Base-by-base conservation (phyloP, 2,797 vertebrate genomes). In the Antennarius maculatus region DNA sequence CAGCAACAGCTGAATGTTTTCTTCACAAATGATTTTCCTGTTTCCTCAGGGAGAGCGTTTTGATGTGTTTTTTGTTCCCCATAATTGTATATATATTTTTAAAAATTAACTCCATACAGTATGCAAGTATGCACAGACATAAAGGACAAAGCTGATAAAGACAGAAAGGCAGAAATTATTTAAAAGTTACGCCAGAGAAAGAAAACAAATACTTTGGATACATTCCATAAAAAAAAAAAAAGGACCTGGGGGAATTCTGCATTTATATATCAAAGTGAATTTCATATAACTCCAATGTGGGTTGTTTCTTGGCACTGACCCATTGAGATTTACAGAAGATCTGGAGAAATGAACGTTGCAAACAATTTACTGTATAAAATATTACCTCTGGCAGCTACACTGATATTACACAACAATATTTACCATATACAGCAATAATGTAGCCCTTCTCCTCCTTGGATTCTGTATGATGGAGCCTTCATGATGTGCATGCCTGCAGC, bases 131-230 rank as follows among this genome's bases (percentile, higher is more conserved):
- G n/a, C 45, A 79, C 71, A 80, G 37, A 78, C 61, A 80, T 27
- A 82, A 88, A 75, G 81, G 63, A 85, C 65, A 79, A 52, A 50
- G 56, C 17, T 61, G 64, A 84, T 70, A 27, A 66, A 81, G 50
- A 84, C 59, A 76, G 48, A 84, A 85, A 84, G 76, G 68, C 76
- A 86, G 64, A 78, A 60, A 81, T 63, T 18, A 50, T 74, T 54
- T 46, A 53, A 67, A 56, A 69, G 28, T 74, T 62, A 27, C 51
- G 27, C 54, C 28, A 76, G 45, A 54, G 31, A 50, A 80, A 82
- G 77, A 10, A 80, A 80, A 80, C 18, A 75, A 66, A 63, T 18
- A 55, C 50, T 61, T 71, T 51, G 12, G 41, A 41, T 27, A 17
- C 42, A 41, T 68, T 67, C 28, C 45, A 45, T 57, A 5, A 52